These are phyloP conservation scores for Encarsia formosa DNA, from an alignment of 2,888 invertebrate genomes.

Conservation along the genomic window DNA sequence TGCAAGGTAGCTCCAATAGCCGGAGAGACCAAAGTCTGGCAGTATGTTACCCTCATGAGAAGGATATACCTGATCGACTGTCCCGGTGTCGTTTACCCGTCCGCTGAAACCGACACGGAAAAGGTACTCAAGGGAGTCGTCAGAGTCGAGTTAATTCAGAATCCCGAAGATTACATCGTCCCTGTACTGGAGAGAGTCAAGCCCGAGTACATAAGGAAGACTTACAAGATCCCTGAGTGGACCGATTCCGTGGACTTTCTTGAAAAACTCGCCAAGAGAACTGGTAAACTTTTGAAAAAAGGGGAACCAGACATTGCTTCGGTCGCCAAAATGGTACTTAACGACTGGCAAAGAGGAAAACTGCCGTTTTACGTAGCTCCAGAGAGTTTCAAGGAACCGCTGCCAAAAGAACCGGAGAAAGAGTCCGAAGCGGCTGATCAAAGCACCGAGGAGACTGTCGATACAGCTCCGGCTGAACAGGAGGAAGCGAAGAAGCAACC, in stretches of 20 bases:
- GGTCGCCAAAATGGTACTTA: slow-evolving; percentile 90
- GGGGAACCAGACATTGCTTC: slow-evolving; percentile 93
- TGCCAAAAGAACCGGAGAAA: slow-evolving; percentile 47
- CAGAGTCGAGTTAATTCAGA: slow-evolving; percentile 87
- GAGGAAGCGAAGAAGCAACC: slow-evolving; percentile 8
- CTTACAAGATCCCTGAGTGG: slow-evolving; percentile 86
- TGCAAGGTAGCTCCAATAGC: slow-evolving; percentile 99
- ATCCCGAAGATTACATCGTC: slow-evolving; percentile 92
- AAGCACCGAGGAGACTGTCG: neutral
- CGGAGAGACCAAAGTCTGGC: slow-evolving; percentile 98
- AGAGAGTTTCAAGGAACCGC: slow-evolving; percentile 70
- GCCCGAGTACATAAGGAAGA: slow-evolving; percentile 82
- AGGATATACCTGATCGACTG: slow-evolving; percentile 97
- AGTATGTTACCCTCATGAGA: slow-evolving; percentile 97
- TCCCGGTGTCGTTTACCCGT: slow-evolving; percentile 97
- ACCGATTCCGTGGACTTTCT: slow-evolving; percentile 79
- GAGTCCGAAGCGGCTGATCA: slow-evolving; percentile 5
- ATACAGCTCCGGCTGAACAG: neutral
- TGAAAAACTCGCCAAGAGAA: slow-evolving; percentile 79
- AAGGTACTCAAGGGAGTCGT: slow-evolving; percentile 97
- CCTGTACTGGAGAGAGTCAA: slow-evolving; percentile 83
- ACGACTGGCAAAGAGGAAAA: slow-evolving; percentile 98
- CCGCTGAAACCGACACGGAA: slow-evolving; percentile 90
- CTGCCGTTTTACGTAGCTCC: slow-evolving; percentile 91
- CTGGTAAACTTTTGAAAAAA: slow-evolving; percentile 89